Percentiles rank a stretch among this genome's conserved stretches.
Evolutionary conservation across 1,140 invertebrate genomes (phyloP).

Genomic region (Episyrphus balteatus): DNA sequence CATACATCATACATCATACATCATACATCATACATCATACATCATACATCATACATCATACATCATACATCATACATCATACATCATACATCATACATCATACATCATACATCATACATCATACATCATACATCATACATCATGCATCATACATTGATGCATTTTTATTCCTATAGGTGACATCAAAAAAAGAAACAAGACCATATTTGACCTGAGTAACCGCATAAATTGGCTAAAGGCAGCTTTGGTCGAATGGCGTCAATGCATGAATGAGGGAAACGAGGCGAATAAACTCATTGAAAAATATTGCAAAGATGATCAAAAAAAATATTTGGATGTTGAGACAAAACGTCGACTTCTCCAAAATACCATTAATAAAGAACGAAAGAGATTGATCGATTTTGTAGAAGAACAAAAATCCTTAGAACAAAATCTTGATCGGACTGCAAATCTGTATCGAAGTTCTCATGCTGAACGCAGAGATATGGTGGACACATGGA

Average conservation of each 20-base stretch:
- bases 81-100: too few species aligned
- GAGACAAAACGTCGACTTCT: slow-evolving; percentile 36
- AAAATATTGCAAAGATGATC: slow-evolving; percentile 46
- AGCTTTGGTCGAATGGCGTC: slow-evolving; percentile 44
- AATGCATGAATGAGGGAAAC: slow-evolving; percentile 44
- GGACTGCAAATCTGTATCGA: slow-evolving; percentile 26
- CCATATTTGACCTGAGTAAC: slow-evolving; percentile 42
- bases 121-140: too few species aligned
- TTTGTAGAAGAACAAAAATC: slow-evolving; percentile 30
- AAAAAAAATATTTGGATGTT: slow-evolving; percentile 41
- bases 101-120: too few species aligned
- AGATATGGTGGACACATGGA: slow-evolving; percentile 34
- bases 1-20: too few species aligned
- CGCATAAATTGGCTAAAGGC: slow-evolving; percentile 46
- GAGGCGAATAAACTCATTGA: slow-evolving; percentile 46
- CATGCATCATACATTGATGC: too few species aligned
- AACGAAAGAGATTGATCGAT: slow-evolving; percentile 17
- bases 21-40: too few species aligned
- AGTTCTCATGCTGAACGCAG: slow-evolving; percentile 27
- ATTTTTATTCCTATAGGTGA: slow-evolving; percentile 7
- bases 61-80: too few species aligned
- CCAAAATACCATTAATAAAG: slow-evolving; percentile 28
- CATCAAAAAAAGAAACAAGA: slow-evolving; percentile 32
- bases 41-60: too few species aligned
- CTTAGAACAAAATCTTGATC: slow-evolving; percentile 29